phyloP scores from a whole-genome alignment of 2,113 vertebrate genomes.

The Chloropsis hardwickii region DNA sequence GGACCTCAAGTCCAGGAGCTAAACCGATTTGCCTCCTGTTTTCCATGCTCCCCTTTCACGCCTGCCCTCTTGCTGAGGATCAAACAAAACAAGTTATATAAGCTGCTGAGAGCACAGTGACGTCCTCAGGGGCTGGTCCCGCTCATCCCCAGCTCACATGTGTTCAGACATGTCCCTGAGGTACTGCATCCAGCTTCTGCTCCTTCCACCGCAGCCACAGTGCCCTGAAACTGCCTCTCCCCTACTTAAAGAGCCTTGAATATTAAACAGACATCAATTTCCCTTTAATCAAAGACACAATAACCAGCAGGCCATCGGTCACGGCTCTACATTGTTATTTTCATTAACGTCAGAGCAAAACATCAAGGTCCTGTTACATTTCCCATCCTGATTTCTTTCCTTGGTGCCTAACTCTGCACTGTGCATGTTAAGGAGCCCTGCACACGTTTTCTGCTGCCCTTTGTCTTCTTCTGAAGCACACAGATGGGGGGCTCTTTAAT shows the following conservation, averaged over 20 bases:
- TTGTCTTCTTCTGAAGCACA: background rate
- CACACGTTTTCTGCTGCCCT: background rate
- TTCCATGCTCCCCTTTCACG: background rate
- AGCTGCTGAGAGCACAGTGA: background rate
- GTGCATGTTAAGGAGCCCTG: background rate
- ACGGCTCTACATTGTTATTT: background rate
- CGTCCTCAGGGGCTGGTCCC: background rate
- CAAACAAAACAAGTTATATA: conserved; percentile 10
- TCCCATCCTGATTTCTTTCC: background rate
- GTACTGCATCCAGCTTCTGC: background rate
- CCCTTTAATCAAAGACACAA: background rate
- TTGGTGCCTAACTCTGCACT: background rate
- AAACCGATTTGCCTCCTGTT: background rate
- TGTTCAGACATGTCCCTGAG: background rate
- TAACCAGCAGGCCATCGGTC: background rate
- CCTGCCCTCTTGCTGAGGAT: background rate
- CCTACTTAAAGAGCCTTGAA: background rate
- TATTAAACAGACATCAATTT: background rate
- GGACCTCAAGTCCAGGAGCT: background rate
- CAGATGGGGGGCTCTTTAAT: background rate
- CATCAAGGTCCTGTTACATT: background rate
- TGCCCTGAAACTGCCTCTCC: background rate
- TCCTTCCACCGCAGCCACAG: background rate
- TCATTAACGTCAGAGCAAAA: background rate
- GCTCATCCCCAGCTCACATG: background rate